Base-by-base conservation (phyloP, 2,113 vertebrate species). In the Limnothrissa miodon region DNA sequence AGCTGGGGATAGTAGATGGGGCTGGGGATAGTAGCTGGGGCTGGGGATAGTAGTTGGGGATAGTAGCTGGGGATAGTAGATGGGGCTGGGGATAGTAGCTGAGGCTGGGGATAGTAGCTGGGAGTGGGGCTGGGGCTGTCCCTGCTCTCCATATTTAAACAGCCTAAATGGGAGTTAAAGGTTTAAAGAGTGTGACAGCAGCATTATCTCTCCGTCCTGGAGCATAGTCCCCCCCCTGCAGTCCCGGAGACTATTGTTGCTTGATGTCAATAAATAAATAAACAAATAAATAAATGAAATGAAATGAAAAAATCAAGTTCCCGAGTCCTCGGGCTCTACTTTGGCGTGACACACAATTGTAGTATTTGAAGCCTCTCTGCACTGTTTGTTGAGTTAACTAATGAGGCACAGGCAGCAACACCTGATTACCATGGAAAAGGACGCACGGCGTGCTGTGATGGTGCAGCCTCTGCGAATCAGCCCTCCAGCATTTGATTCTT, bases 381-480 rank as follows among this genome's bases (percentile, higher is more conserved):
- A 85, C 90, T 88, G 89, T 92, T 93, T 90, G 92, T 90, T 90
- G 87, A 74, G 80, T 87, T 90, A 91, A 84, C 93, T 95, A 96
- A 95, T 84, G 87, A 94, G 93, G 88, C 89, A 78, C 33, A 33
- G 66, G 15, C 25, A 2, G 29, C 29, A 74, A 36, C 66, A 36
- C 66, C 66, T 74, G 66, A 74, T 74, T 74, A 33, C 33, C 15
- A 74, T 74, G 10, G 29, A 36, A 36, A 13, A 13, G 66, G 66
- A 74, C 66, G 17, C 66, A 19, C 19, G 66, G 66, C 66, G 33
- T 74, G 59, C 59, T 66, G 2, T 29, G 66, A 74, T 33, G 66
- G 66, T 17, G 29, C 4, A 11, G 25, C 13, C 29, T 74, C 66
- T 74, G 66, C 13, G 17, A 13, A 74, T 4, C 66, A 36, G 66